Evolutionary conservation across 2,797 vertebrate genomes (phyloP).

Genomic region (Pagetopsis macropterus): DNA sequence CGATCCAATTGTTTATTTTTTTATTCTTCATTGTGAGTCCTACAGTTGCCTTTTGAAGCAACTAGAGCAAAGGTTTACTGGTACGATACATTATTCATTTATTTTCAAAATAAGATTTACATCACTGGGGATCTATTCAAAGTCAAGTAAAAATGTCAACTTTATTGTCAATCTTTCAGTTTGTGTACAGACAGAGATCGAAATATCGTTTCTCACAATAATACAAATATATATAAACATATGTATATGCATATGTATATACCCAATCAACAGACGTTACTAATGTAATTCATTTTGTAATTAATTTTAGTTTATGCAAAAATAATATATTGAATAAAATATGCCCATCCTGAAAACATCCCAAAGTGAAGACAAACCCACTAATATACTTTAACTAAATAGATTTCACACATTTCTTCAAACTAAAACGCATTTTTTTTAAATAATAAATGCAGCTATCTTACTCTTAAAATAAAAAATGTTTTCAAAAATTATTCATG

Average conservation of each 20-base stretch:
- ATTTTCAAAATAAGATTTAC: neutral
- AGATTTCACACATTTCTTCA: neutral
- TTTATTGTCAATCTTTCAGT: too few species aligned
- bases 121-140: neutral
- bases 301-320: neutral
- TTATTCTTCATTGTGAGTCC: neutral
- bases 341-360: too few species aligned
- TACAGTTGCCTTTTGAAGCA: neutral
- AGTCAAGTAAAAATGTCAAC: too few species aligned
- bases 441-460: neutral
- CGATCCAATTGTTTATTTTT: neutral
- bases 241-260: too few species aligned
- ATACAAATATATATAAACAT: too few species aligned
- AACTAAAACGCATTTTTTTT: neutral
- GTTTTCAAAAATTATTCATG: fast-evolving
- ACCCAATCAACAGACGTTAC: neutral
- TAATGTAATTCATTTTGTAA: neutral
- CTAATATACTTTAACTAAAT: neutral
- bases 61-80: neutral
- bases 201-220: too few species aligned
- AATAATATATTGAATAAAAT: neutral
- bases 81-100: neutral
- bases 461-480: neutral
- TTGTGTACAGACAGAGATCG: too few species aligned
- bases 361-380: neutral